Evolutionary conservation across 1,140 invertebrate species (phyloP), one percentile per base, ranked within the genome.

Genomic region (Pemphigus obesinymphae): DNA sequence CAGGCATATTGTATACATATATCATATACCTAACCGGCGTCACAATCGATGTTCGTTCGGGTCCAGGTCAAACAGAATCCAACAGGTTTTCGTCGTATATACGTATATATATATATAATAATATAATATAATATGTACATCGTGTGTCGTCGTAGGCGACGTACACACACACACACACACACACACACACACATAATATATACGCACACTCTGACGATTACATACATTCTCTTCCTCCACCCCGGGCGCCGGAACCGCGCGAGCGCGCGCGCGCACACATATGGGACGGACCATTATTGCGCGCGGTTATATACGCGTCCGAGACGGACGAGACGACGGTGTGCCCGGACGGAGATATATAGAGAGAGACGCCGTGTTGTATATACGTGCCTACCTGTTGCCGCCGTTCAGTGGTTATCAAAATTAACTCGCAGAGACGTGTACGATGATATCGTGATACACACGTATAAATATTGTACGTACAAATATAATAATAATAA

Each of bases 171-270:
- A 17, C 26, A 17, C 40, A 10, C 34, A 34, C 34, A 1, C 29
- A 17, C 20, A 37, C 26, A 63, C 5, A 7, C 66, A 15, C 23
- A 40, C 34, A 17, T 45, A 11, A 45, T 40, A n/a, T 43, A 0
- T 20, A 2, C 40, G 7, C 43, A 8, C 45, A 20, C 17, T 15
- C 66, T 2, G 11, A 15, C 8, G 1, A 15, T 13, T 20, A 68
- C 66, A 26, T 26, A 50, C 70, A 20, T 80, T 80, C 76, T 80
- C 76, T 80, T 80, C 76, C 76, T 63, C 76, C 76, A 80, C 76
- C 76, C 76, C 76, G 76, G 76, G 76, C 76, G 76, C 76, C 76
- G 76, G 76, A 80, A 80, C 76, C 43, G 17, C 68, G 23, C 40
- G 43, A 3, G 15, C 68, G 68, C n/a, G n/a, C n/a, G n/a, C n/a